These are phyloP conservation scores for Blomia tropicalis DNA, from an alignment of 2,888 invertebrate species.

Conservation along the genomic window DNA sequence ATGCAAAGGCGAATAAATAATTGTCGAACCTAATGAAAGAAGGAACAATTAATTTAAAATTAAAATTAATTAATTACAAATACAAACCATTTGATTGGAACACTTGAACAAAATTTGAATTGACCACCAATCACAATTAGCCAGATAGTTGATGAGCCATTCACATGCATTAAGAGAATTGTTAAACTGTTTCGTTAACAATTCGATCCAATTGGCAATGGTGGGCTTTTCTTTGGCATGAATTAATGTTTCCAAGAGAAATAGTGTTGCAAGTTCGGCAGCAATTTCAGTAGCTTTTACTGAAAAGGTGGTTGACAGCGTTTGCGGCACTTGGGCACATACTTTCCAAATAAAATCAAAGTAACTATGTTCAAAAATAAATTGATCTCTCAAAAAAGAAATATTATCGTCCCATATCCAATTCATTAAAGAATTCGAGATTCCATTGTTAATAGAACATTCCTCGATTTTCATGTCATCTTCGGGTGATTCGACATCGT, in stretches of 20 bases:
- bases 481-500: slow-evolving; percentile 4
- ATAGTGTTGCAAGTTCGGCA: slow-evolving; percentile 73
- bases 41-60: not conserved
- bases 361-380: slow-evolving; percentile 87
- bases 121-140: slow-evolving; percentile 85
- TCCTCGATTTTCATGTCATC: not conserved
- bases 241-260: slow-evolving; percentile 88
- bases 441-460: not conserved
- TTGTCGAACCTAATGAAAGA: slow-evolving; percentile 29
- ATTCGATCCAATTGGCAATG: slow-evolving; percentile 89
- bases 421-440: slow-evolving; percentile 48
- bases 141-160: slow-evolving; percentile 85
- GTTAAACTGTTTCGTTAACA: slow-evolving; percentile 84
- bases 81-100: slow-evolving; percentile 68
- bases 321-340: slow-evolving; percentile 80
- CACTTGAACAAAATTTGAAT: slow-evolving; percentile 85
- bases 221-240: slow-evolving; percentile 95
- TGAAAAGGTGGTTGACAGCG: slow-evolving; percentile 43
- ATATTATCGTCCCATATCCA: slow-evolving; percentile 97
- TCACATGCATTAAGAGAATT: slow-evolving; percentile 50
- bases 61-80: slow-evolving; percentile 50
- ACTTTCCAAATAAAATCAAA: slow-evolving; percentile 94
- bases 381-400: slow-evolving; percentile 83
- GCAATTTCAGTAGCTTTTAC: slow-evolving; percentile 60
- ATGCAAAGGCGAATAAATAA: slow-evolving; percentile 85